A percentile compares a stretch with the other conserved stretches of the same genome.
These are phyloP conservation scores for Phalera bucephala DNA, from an alignment of 2,888 invertebrate genomes.

Conservation along the genomic window DNA sequence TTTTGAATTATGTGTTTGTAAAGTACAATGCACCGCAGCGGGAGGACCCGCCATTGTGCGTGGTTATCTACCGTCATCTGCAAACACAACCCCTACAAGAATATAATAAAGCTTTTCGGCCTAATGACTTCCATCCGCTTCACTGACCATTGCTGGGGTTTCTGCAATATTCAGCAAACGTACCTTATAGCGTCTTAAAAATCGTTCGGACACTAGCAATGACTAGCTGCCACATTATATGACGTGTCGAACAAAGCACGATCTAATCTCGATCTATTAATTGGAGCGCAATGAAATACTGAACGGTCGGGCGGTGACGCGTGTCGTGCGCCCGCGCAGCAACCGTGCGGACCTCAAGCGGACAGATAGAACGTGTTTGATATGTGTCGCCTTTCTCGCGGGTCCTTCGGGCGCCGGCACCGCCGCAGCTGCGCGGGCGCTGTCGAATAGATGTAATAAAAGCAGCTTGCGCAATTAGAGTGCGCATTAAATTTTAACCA, in stretches of 20 bases:
- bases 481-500: background rate
- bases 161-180: no score
- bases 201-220: no score
- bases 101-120: background rate
- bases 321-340: no score
- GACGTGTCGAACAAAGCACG: no score
- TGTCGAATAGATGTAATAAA: background rate
- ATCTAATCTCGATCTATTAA: no score
- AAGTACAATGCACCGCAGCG: background rate
- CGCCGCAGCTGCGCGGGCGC: background rate
- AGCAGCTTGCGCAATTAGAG: background rate
- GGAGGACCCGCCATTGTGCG: constrained; percentile 13
- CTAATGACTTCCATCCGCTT: background rate
- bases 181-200: no score
- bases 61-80: constrained; percentile 19
- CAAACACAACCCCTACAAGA: background rate
- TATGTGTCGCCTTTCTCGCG: constrained; percentile 1
- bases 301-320: no score
- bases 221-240: no score
- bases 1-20: no score
- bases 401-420: background rate
- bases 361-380: background rate
- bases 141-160: no score
- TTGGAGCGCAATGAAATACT: no score
- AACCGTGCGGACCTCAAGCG: no score